These are phyloP conservation scores for Tauraco erythrolophus DNA, from an alignment of 2,113 vertebrate species.

Conservation along the genomic window DNA sequence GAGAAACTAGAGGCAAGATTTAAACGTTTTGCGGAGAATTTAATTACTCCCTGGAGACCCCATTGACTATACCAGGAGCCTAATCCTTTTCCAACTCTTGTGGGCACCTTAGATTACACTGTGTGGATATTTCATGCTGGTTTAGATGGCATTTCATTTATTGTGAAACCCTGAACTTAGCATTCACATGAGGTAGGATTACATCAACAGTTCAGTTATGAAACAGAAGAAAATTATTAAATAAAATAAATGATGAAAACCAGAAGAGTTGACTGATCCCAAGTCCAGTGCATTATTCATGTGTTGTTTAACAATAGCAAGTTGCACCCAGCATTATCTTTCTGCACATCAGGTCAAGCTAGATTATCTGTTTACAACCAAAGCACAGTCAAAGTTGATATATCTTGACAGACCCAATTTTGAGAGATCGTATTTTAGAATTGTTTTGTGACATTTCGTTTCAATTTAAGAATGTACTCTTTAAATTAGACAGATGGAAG, in stretches of 20 bases:
- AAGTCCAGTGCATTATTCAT: not conserved
- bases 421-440: not conserved
- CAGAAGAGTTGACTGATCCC: conserved; percentile 7
- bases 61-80: not conserved
- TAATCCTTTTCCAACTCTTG: not conserved
- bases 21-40: not conserved
- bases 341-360: not conserved
- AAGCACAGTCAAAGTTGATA: not conserved
- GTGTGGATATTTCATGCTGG: not conserved
- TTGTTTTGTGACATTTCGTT: not conserved
- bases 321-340: not conserved
- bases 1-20: not conserved
- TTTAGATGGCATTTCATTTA: conserved; percentile 7
- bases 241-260: conserved; percentile 27
- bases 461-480: not conserved
- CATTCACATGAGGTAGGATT: conserved; percentile 2
- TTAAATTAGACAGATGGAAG: not conserved
- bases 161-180: conserved; percentile 37
- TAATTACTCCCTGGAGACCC: not conserved
- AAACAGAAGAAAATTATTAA: conserved; percentile 1
- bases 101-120: conserved; percentile 32
- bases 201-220: conserved; percentile 10
- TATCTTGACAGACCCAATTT: not conserved
- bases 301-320: not conserved
- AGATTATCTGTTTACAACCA: not conserved